phyloP scores from a whole-genome alignment of 2,888 invertebrate species.

The Harpalus rubripes region DNA sequence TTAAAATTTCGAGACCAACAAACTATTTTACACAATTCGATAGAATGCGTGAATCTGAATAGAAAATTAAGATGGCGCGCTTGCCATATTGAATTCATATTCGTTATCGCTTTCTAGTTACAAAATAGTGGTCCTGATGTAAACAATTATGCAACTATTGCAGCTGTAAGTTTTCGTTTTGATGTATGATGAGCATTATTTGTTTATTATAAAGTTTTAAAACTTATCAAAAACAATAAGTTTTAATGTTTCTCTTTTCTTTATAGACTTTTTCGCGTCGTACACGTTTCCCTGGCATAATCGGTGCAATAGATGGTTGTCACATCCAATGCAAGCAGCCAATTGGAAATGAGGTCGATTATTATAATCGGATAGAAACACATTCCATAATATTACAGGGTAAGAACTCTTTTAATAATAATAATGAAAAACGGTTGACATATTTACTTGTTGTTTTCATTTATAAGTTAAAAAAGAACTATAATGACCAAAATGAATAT shows the following conservation, averaged over 20 bases:
- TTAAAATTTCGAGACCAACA: too few species aligned
- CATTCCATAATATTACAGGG: not conserved
- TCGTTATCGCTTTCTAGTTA: too few species aligned
- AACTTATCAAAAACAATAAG: not conserved
- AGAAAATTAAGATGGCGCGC: too few species aligned
- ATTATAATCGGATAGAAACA: not conserved
- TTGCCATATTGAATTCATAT: too few species aligned
- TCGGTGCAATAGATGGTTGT: slow-evolving; percentile 5
- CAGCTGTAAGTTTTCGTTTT: not conserved
- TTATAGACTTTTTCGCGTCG: not conserved
- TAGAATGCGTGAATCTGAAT: too few species aligned
- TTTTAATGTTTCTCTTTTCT: not conserved
- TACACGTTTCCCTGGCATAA: slow-evolving; percentile 5
- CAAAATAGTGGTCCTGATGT: too few species aligned
- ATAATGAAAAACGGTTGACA: too few species aligned
- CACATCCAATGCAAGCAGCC: not conserved
- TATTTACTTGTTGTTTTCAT: not conserved
- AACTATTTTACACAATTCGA: too few species aligned
- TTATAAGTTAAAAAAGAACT: too few species aligned
- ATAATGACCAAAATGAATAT: not conserved
- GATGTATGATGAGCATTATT: slow-evolving; percentile 31
- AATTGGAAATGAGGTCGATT: not conserved
- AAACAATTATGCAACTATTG: too few species aligned
- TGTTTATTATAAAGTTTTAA: not conserved
- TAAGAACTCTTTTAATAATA: not conserved